A percentile compares a stretch with the other conserved stretches of the same genome.
phyloP scores from a whole-genome alignment of 2,797 vertebrate species.

The Pitangus sulphuratus region DNA sequence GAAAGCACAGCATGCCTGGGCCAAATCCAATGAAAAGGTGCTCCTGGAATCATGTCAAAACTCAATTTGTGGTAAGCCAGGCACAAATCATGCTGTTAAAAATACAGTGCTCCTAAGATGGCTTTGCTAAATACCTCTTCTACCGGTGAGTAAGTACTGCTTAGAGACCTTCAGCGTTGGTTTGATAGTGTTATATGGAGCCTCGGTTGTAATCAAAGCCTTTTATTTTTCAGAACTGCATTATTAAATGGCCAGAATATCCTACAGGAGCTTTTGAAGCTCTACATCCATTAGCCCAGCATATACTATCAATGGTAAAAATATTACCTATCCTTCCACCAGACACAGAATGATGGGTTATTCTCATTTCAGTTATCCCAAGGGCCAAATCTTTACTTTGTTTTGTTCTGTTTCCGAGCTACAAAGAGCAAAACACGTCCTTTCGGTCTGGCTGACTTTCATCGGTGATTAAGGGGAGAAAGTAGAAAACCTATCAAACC shows the following conservation, averaged over 20 bases:
- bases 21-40: background rate
- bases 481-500: conserved; percentile 2
- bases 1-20: background rate
- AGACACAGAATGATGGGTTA: conserved; percentile 21
- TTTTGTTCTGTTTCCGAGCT: conserved; percentile 62
- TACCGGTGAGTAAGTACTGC: background rate
- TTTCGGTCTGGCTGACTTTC: conserved; percentile 57
- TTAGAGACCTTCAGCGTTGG: background rate
- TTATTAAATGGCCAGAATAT: background rate
- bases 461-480: background rate
- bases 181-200: background rate
- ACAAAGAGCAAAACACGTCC: conserved; percentile 48
- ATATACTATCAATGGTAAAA: background rate
- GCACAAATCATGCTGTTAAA: background rate
- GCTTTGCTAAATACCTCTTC: conserved; percentile 1
- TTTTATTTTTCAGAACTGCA: background rate
- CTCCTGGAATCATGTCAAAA: background rate
- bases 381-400: conserved; percentile 37
- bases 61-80: background rate
- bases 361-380: conserved; percentile 33
- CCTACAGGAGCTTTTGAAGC: background rate
- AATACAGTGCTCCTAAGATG: background rate
- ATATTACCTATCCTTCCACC: background rate
- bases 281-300: background rate
- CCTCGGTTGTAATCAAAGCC: background rate